phyloP scores from a whole-genome alignment of 2,113 vertebrate genomes.

The Coturnix japonica region DNA sequence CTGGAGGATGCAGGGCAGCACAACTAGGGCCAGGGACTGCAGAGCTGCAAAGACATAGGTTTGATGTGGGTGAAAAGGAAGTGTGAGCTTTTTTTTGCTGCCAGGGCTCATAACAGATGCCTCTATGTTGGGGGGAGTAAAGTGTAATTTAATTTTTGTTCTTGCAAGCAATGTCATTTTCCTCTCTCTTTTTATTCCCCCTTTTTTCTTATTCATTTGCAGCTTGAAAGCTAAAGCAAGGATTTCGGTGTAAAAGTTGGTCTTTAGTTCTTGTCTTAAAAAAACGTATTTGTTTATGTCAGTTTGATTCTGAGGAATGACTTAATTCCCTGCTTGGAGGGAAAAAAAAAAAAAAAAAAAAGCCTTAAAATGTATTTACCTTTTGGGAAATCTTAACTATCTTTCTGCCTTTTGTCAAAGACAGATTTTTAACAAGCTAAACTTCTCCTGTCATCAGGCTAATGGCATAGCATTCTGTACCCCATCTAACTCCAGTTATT shows the following conservation, averaged over 20 bases:
- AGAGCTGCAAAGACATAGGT: neutral
- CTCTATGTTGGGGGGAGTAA: neutral
- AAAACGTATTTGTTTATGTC: neutral
- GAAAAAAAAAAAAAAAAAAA: neutral
- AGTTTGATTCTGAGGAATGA: neutral
- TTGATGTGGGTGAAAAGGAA: neutral
- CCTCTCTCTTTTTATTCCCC: neutral
- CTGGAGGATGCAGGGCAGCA: neutral
- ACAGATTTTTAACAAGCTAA: neutral
- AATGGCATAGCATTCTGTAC: neutral
- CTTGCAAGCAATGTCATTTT: neutral
- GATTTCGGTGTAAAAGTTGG: slow-evolving; percentile 1
- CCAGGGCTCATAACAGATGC: neutral
- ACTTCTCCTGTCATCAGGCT: neutral
- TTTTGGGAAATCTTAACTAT: slow-evolving; percentile 4
- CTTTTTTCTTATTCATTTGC: neutral
- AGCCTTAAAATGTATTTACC: neutral
- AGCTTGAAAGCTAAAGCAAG: neutral
- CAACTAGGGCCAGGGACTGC: neutral
- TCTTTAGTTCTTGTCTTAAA: neutral
- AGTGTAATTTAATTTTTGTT: neutral
- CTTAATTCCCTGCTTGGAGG: neutral
- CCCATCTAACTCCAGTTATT: slow-evolving; percentile 39
- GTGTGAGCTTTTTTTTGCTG: neutral
- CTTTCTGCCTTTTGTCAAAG: slow-evolving; percentile 6